Percentiles rank a stretch among this genome's conserved stretches.
phyloP scores from a whole-genome alignment of 2,888 invertebrate species.

The Lumbricus terrestris region DNA sequence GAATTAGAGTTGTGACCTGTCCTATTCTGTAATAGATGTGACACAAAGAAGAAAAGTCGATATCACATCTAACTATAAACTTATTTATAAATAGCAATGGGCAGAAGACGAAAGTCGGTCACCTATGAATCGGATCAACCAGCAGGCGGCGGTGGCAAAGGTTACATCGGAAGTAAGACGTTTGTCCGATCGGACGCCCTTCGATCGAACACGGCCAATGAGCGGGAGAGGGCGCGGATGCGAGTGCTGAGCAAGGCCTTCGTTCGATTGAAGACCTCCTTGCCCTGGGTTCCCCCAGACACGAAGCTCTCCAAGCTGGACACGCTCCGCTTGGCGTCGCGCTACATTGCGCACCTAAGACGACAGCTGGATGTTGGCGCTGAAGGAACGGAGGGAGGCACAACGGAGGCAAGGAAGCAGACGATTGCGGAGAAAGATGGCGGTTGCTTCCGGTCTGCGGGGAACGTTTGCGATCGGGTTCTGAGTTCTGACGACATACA shows the following conservation, averaged over 20 bases:
- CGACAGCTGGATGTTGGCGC: constrained; percentile 30
- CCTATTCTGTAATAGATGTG: too few relatives aligned
- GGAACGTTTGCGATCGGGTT: not conserved
- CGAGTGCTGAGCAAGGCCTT: constrained; percentile 85
- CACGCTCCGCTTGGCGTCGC: constrained; percentile 84
- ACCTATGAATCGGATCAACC: not conserved
- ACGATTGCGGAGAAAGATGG: not conserved
- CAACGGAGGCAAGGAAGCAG: not conserved
- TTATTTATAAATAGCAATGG: not conserved
- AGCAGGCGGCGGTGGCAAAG: not conserved
- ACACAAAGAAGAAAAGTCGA: too few relatives aligned
- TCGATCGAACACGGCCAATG: constrained; percentile 80
- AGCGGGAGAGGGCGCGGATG: constrained; percentile 88
- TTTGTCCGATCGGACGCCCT: not conserved
- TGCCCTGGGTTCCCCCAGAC: constrained; percentile 94
- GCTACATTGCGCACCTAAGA: constrained; percentile 83
- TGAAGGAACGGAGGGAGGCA: not conserved
- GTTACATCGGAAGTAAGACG: not conserved
- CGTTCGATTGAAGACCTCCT: constrained; percentile 74
- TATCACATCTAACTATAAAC: too few relatives aligned
- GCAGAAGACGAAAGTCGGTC: not conserved
- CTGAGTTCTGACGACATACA: not conserved
- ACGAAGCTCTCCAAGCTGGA: constrained; percentile 92
- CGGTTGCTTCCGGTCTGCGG: not conserved
- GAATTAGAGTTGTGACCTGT: too few relatives aligned